Percentiles rank a stretch among this genome's conserved stretches.
phyloP scores from a whole-genome alignment of 2,888 invertebrate genomes.

The Drosophila anomelani region DNA sequence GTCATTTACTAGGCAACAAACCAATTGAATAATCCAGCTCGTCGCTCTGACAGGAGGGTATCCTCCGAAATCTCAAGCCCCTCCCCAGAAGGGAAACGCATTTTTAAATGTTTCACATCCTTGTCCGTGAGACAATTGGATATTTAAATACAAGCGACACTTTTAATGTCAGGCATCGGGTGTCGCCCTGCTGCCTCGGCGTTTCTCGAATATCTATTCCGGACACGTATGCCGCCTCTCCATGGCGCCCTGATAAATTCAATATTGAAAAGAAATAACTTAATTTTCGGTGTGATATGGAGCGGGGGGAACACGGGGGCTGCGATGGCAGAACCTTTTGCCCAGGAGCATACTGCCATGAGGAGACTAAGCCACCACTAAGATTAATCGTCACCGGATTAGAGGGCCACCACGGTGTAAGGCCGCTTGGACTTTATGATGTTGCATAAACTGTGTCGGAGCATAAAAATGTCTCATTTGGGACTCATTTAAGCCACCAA shows the following conservation, averaged over 20 bases:
- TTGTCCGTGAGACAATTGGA: constrained; percentile 62
- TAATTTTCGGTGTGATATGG: constrained; percentile 65
- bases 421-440: constrained; percentile 61
- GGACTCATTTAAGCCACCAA: constrained; percentile 78
- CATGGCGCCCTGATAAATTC: constrained; percentile 80
- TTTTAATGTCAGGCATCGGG: constrained; percentile 66
- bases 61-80: constrained; percentile 8
- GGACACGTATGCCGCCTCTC: constrained; percentile 69
- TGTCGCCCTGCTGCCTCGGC: background rate
- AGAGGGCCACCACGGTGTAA: constrained; percentile 29
- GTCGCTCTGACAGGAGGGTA: constrained; percentile 13
- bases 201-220: constrained; percentile 64
- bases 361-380: background rate
- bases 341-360: background rate
- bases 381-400: constrained; percentile 45
- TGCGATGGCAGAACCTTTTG: background rate
- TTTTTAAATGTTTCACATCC: constrained; percentile 73
- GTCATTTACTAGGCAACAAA: constrained; percentile 71
- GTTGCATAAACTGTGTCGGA: constrained; percentile 47
- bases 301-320: constrained; percentile 6
- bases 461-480: constrained; percentile 78
- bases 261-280: constrained; percentile 83
- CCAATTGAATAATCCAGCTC: constrained; percentile 64
- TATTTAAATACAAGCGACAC: constrained; percentile 81
- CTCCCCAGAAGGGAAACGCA: constrained; percentile 42